phyloP scores from a whole-genome alignment of 1,140 invertebrate genomes.

The Yoshiicerus persimilis region DNA sequence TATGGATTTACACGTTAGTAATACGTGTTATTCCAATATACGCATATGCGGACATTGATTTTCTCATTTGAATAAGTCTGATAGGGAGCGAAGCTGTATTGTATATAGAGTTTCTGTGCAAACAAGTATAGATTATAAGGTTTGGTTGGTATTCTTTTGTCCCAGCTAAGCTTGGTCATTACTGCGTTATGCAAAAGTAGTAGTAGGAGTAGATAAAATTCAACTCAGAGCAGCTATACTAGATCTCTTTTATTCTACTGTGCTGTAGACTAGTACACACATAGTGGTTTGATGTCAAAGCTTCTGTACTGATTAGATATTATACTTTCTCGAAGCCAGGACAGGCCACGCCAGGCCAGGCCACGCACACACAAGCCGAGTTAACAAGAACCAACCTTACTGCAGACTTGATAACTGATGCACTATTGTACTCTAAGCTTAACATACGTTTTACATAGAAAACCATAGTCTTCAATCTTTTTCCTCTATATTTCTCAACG shows the following conservation, averaged over 20 bases:
- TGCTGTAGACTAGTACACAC: not conserved
- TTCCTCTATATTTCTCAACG: not conserved
- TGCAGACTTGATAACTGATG: not conserved
- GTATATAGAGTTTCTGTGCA: not conserved
- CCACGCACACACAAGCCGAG: not conserved
- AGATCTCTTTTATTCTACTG: not conserved
- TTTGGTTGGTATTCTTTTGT: not conserved
- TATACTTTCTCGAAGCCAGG: not conserved
- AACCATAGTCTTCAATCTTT: not conserved
- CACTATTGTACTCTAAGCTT: not conserved
- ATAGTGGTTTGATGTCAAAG: not conserved
- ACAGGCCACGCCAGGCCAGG: too few relatives aligned
- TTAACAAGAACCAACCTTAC: not conserved
- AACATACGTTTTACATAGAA: not conserved
- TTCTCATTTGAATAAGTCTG: not conserved
- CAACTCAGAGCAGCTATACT: not conserved
- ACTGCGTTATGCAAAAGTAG: not conserved
- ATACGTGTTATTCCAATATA: not conserved
- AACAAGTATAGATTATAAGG: not conserved
- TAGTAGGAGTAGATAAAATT: not conserved
- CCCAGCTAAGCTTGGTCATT: not conserved
- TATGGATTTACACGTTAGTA: not conserved
- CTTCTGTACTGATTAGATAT: slow-evolving; percentile 22
- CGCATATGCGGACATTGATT: not conserved
- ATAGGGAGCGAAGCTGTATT: not conserved